phyloP scores from a whole-genome alignment of 1,140 invertebrate genomes.

The Drosophila repletoides region DNA sequence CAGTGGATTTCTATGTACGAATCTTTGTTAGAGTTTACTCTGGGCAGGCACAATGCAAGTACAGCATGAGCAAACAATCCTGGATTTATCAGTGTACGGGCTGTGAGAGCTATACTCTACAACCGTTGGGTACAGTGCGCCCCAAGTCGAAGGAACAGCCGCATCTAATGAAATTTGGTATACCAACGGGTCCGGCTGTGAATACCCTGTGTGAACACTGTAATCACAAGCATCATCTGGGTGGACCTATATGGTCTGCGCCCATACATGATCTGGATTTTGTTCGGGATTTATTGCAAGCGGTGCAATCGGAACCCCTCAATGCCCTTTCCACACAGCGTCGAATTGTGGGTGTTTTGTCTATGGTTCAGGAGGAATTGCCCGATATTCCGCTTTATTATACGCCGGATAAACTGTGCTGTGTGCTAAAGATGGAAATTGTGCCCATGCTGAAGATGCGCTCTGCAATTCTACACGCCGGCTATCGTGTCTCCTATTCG shows the following conservation, averaged over 20 bases:
- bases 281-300: constrained; percentile 84
- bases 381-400: constrained; percentile 94
- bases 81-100: constrained; percentile 94
- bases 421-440: constrained; percentile 86
- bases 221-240: constrained; percentile 89
- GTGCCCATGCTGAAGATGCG: constrained; percentile 88
- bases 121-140: constrained; percentile 87
- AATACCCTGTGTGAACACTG: constrained; percentile 89
- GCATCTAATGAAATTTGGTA: constrained; percentile 85
- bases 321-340: constrained; percentile 86
- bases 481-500: constrained; percentile 95
- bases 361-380: constrained; percentile 90
- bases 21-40: constrained; percentile 94
- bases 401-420: constrained; percentile 86
- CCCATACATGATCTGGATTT: constrained; percentile 92
- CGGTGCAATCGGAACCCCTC: constrained; percentile 80
- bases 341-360: constrained; percentile 89
- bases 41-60: constrained; percentile 92
- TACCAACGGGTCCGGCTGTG: constrained; percentile 88
- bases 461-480: constrained; percentile 96
- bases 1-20: constrained; percentile 98
- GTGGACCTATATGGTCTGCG: constrained; percentile 96
- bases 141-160: constrained; percentile 83
- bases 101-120: constrained; percentile 90
- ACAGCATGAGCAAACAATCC: constrained; percentile 91